phyloP scores from a whole-genome alignment of 2,888 invertebrate species.

The Teleogryllus oceanicus region DNA sequence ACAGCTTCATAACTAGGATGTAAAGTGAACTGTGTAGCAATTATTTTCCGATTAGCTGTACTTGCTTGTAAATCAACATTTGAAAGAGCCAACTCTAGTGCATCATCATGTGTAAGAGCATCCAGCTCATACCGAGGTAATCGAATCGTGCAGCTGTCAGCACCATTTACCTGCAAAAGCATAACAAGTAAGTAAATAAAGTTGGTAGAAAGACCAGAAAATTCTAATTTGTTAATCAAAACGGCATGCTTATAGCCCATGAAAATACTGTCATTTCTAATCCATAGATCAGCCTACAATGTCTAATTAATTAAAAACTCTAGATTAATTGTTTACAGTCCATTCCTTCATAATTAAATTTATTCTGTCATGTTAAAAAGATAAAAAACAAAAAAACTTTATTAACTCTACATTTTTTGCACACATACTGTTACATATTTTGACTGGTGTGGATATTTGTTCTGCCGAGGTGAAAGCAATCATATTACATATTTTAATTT shows the following conservation, averaged over 20 bases:
- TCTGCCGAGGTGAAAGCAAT: no score
- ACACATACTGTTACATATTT: no score
- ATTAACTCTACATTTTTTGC: no score
- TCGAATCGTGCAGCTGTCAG: constrained; percentile 52
- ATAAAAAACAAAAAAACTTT: no score
- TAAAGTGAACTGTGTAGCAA: constrained; percentile 46
- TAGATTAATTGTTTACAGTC: no score
- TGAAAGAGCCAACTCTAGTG: constrained; percentile 53
- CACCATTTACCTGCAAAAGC: constrained; percentile 52
- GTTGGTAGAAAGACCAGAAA: not conserved
- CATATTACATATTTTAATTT: no score
- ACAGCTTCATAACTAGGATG: constrained; percentile 50
- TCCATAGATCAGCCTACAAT: no score
- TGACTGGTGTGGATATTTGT: no score
- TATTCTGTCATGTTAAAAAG: no score
- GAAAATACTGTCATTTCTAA: no score
- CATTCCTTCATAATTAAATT: no score
- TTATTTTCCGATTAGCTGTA: constrained; percentile 44
- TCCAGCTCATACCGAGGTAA: constrained; percentile 54
- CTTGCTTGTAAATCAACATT: constrained; percentile 46
- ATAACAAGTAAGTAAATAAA: not conserved
- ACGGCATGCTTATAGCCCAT: not conserved
- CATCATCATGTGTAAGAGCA: constrained; percentile 53
- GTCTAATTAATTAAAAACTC: no score
- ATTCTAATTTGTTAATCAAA: not conserved